Evolutionary conservation across 2,113 vertebrate species (phyloP).

Genomic region (Trichechus manatus): DNA sequence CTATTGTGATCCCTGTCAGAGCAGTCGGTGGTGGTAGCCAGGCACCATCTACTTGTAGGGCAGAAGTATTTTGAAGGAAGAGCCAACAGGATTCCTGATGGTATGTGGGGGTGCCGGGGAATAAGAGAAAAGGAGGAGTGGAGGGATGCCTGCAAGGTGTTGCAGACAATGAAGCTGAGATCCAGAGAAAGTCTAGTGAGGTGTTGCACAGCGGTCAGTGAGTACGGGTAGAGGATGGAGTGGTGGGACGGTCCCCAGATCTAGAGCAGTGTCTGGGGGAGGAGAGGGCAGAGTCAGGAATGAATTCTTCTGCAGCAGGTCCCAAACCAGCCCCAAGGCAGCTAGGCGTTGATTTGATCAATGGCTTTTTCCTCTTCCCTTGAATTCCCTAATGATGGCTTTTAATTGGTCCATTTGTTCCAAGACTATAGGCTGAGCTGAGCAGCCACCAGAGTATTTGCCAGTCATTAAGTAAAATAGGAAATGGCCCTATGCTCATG

Average conservation of each 20-base stretch:
- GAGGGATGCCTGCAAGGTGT: neutral
- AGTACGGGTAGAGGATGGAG: neutral
- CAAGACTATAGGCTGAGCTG: slow-evolving; percentile 12
- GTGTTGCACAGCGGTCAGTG: neutral
- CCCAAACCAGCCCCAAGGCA: slow-evolving; percentile 27
- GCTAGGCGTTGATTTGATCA: slow-evolving; percentile 54
- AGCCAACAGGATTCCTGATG: neutral
- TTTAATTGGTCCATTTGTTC: slow-evolving; percentile 76
- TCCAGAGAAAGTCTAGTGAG: neutral
- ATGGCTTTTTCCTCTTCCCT: slow-evolving; percentile 33
- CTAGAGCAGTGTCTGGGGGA: neutral
- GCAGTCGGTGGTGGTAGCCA: too few species aligned
- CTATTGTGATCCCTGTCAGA: too few species aligned
- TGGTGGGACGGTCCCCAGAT: neutral
- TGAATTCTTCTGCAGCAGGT: neutral
- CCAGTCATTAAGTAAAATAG: slow-evolving; percentile 69
- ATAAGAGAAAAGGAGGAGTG: neutral
- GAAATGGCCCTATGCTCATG: slow-evolving; percentile 56
- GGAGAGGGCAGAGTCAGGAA: neutral
- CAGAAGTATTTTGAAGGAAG: neutral
- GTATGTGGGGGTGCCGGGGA: neutral
- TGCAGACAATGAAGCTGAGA: neutral
- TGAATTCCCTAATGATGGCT: slow-evolving; percentile 61
- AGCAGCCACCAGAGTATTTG: slow-evolving; percentile 66
- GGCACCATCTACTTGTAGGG: too few species aligned